A percentile compares a stretch with the other conserved stretches of the same genome.
phyloP scores from a whole-genome alignment of 2,113 vertebrate species.

The Gopherus evgoodei region DNA sequence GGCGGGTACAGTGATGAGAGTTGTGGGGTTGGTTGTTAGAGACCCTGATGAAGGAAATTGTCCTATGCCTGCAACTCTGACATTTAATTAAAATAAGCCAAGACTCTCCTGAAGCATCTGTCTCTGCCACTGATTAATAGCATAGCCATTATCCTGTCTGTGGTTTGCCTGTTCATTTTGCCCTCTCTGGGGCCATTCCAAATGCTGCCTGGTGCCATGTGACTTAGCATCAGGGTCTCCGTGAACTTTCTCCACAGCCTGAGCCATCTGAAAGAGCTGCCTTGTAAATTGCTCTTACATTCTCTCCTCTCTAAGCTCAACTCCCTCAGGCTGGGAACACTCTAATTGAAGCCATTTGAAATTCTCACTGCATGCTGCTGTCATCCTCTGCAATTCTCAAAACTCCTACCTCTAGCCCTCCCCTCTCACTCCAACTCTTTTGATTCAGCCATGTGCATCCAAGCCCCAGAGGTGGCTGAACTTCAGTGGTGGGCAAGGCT shows the following conservation, averaged over 20 bases:
- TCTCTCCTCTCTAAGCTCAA: neutral
- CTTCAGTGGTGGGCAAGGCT: neutral
- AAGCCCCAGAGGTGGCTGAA: neutral
- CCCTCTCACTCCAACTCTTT: neutral
- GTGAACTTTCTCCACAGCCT: neutral
- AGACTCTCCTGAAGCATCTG: neutral
- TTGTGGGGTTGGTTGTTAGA: neutral
- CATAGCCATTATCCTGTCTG: neutral
- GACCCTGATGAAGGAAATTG: neutral
- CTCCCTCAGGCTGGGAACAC: neutral
- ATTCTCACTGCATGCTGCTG: neutral
- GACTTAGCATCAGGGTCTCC: neutral
- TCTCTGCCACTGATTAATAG: neutral
- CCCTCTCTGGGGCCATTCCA: constrained; percentile 3
- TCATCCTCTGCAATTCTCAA: neutral
- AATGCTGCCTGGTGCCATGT: neutral
- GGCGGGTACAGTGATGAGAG: neutral
- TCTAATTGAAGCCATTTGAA: neutral
- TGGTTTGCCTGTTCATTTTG: neutral
- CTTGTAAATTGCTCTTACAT: neutral
- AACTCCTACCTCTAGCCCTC: neutral
- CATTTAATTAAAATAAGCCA: neutral
- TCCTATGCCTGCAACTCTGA: neutral
- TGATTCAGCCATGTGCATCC: neutral
- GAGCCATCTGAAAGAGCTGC: neutral